Evolutionary conservation across 2,113 vertebrate species (phyloP).

Genomic region (Pedetes capensis): DNA sequence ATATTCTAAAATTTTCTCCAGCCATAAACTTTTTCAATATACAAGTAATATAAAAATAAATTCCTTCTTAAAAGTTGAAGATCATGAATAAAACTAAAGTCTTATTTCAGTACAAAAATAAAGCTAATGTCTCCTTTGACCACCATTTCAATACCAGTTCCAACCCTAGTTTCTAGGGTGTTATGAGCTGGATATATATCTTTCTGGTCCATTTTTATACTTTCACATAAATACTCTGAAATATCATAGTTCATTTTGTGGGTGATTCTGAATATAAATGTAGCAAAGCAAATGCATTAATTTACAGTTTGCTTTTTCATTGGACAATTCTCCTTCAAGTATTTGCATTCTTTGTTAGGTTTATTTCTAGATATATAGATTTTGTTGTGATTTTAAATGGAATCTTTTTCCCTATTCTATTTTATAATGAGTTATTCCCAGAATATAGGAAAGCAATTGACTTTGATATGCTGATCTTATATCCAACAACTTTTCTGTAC

Average conservation of each 20-base stretch:
- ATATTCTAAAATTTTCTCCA: not conserved
- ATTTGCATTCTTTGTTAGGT: not conserved
- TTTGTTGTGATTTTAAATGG: slow-evolving; percentile 16
- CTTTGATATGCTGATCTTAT: slow-evolving; percentile 30
- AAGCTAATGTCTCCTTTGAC: slow-evolving; percentile 12
- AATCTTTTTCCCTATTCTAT: slow-evolving; percentile 14
- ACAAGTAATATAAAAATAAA: not conserved
- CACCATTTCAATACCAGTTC: not conserved
- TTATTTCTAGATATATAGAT: slow-evolving; percentile 11
- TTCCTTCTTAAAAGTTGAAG: not conserved
- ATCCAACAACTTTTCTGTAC: not conserved
- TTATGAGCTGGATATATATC: not conserved
- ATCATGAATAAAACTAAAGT: not conserved
- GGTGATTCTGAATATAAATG: slow-evolving; percentile 32
- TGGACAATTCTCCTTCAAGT: slow-evolving; percentile 18
- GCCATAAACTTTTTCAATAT: not conserved
- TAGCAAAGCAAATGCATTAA: not conserved
- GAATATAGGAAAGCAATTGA: not conserved
- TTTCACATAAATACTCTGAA: slow-evolving; percentile 32
- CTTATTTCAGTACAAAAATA: slow-evolving; percentile 30
- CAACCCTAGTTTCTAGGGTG: not conserved
- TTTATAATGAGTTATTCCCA: not conserved
- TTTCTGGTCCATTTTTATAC: slow-evolving; percentile 1
- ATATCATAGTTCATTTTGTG: not conserved
- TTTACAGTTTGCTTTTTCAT: slow-evolving; percentile 30